A percentile compares a stretch with the other conserved stretches of the same genome.
These are phyloP conservation scores for Himantopus leucocephalus DNA, from an alignment of 2,113 vertebrate genomes.

Conservation along the genomic window DNA sequence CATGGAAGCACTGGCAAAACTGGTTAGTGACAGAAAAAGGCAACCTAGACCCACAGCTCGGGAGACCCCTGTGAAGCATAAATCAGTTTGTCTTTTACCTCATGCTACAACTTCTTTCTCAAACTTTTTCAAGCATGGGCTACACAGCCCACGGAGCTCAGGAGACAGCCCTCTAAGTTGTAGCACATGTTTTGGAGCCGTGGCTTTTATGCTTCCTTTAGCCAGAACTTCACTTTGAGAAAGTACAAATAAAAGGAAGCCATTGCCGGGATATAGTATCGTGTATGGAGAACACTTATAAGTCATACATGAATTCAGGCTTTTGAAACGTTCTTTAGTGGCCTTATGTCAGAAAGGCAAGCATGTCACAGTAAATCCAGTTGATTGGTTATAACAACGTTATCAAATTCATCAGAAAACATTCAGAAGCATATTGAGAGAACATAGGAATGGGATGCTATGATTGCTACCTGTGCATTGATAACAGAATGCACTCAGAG, in stretches of 20 bases:
- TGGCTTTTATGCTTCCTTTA: neutral
- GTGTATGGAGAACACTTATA: neutral
- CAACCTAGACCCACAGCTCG: conserved; percentile 23
- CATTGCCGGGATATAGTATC: neutral
- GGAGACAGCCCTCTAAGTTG: neutral
- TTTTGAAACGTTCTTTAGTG: neutral
- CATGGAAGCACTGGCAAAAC: conserved; percentile 57
- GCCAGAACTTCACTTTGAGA: neutral
- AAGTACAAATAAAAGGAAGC: neutral
- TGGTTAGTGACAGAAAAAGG: conserved; percentile 54
- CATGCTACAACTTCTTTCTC: neutral
- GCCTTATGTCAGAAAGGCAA: neutral
- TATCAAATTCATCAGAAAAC: neutral
- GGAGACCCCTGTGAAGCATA: conserved; percentile 21
- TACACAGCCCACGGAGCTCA: neutral
- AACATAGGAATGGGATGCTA: neutral
- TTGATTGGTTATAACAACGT: neutral
- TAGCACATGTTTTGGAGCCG: neutral
- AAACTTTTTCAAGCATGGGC: neutral
- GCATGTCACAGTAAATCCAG: neutral
- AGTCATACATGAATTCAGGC: neutral
- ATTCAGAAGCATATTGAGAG: neutral
- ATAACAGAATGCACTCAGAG: neutral
- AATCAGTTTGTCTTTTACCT: conserved; percentile 24
- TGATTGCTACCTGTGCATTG: neutral